Conservation (phyloP, 2,113 vertebrate genomes). For the Caloenas nicobarica region DNA sequence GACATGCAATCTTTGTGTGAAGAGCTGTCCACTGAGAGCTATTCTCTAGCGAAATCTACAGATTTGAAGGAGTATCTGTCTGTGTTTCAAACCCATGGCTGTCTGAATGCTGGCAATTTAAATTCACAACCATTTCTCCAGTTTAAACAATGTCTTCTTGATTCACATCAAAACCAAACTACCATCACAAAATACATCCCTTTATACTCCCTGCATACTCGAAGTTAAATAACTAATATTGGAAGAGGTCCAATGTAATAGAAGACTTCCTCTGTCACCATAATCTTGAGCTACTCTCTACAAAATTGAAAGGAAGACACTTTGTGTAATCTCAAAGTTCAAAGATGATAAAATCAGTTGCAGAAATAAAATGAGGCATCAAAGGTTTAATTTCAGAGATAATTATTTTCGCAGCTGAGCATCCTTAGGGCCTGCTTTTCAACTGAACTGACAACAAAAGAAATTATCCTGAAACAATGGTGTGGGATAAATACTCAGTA, state of each 20-base stretch:
- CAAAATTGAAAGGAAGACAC: background rate
- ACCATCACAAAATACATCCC: background rate
- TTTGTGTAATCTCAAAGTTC: background rate
- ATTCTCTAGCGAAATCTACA: background rate
- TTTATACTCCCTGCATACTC: background rate
- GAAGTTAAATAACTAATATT: background rate
- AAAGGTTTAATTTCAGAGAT: background rate
- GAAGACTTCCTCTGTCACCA: background rate
- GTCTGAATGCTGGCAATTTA: background rate
- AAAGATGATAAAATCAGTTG: background rate
- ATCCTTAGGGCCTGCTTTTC: background rate
- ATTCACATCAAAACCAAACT: background rate
- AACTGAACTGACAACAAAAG: background rate
- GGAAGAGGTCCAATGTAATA: background rate
- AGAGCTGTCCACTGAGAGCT: background rate
- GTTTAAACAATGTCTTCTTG: background rate
- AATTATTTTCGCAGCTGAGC: background rate
- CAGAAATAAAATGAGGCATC: background rate
- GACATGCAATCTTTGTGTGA: background rate
- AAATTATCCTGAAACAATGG: background rate
- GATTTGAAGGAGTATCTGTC: background rate
- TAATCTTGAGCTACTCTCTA: background rate
- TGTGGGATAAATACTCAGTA: background rate
- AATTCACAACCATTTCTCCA: background rate
- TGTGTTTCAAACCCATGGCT: background rate